Evolutionary conservation across 1,140 invertebrate genomes (phyloP).

Genomic region (Drosophila biarmipes): DNA sequence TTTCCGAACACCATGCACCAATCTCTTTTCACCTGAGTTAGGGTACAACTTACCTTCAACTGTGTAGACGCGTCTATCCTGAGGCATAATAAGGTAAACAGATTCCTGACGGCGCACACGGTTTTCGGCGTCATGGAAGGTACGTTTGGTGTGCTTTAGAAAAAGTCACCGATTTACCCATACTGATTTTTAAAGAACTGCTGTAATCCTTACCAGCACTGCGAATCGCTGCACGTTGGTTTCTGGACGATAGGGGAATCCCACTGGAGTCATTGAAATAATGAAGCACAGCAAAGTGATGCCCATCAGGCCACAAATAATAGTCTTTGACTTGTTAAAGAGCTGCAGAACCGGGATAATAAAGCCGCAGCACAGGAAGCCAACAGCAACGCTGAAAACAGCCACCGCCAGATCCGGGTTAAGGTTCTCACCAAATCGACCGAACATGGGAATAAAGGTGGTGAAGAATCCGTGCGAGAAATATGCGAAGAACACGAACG

Average conservation of each 20-base stretch:
- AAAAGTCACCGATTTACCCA: no score
- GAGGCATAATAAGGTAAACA: slow-evolving; percentile 78
- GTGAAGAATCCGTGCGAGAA: slow-evolving; percentile 89
- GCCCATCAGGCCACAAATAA: slow-evolving; percentile 68
- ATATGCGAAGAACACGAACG: slow-evolving; percentile 87
- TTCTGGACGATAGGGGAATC: slow-evolving; percentile 75
- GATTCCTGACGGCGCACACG: slow-evolving; percentile 69
- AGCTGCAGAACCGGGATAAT: slow-evolving; percentile 70
- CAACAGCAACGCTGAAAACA: slow-evolving; percentile 65
- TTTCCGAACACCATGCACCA: no score
- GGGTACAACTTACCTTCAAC: slow-evolving; percentile 64
- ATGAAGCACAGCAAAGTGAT: slow-evolving; percentile 71
- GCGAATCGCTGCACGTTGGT: slow-evolving; percentile 76
- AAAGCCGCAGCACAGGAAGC: slow-evolving; percentile 67
- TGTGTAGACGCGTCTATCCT: slow-evolving; percentile 75
- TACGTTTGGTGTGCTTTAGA: slow-evolving; percentile 69
- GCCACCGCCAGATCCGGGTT: slow-evolving; percentile 81
- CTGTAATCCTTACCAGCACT: slow-evolving; percentile 48
- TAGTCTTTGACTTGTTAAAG: slow-evolving; percentile 80
- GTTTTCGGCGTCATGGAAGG: slow-evolving; percentile 72
- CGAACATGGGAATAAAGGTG: slow-evolving; percentile 89
- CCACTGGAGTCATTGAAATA: slow-evolving; percentile 67
- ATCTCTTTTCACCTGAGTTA: no score
- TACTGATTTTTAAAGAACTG: not conserved
- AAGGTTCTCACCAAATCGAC: slow-evolving; percentile 85